Evolutionary conservation across 2,113 vertebrate genomes (phyloP), one percentile per base, ranked within the genome.

Genomic region (Alouatta palliata): DNA sequence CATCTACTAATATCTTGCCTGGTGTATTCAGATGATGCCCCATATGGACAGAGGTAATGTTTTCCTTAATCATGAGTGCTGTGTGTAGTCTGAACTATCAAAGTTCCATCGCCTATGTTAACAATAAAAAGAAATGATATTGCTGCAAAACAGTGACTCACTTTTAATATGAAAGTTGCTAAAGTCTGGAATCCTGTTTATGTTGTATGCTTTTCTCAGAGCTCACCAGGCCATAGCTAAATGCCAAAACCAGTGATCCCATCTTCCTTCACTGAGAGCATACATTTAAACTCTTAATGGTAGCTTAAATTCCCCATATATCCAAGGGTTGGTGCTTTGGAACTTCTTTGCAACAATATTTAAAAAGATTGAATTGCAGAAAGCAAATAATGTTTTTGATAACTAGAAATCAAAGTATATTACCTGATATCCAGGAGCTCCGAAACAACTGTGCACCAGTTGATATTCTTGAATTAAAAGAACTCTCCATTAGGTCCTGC

Each of bases 111-210:
- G 37, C 73, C 70, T 73, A 87, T 76, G 87, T 45, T 64, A 45
- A 95, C 52, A 47, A 84, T 93, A 77, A 94, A 97, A 95, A 64
- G 88, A 94, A 97, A 96, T 77, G 49, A 64, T 21, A 68, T 12
- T 85, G 86, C 49, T 4, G 6, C 32, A 92, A 89, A 86, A 52
- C 13, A 92, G 76, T 54, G 54, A 73, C 77, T 90, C 12, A 8
- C 32, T 94, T 92, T 97, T 71, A 80, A 30, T 45, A 27, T 8
- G 30, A 87, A 90, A 83, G 75, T 61, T 92, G 23, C 54, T 37
- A 16, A 76, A 80, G 37, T 37, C 30, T 87, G 61, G 64, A 71
- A 81, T 81, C 37, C 58, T 92, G 23, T 16, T 87, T 73, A 61
- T 25, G 30, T 61, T 58, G 54, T 52, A 45, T 16, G 43, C 64